Percentiles rank a stretch among this genome's conserved stretches.
phyloP scores from a whole-genome alignment of 1,140 invertebrate species.

The Calephelis virginiensis region DNA sequence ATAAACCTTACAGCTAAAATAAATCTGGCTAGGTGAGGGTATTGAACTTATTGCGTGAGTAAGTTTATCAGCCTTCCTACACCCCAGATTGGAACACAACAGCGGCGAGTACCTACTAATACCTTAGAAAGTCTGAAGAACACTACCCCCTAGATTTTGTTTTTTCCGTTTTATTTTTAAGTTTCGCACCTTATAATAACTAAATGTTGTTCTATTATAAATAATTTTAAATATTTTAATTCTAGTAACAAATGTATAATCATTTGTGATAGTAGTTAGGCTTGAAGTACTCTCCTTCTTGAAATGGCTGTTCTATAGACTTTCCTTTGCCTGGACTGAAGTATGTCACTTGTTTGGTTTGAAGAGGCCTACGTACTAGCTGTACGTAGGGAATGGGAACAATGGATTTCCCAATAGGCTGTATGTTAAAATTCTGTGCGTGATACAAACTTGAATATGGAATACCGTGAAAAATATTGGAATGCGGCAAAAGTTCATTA shows the following conservation, averaged over 20 bases:
- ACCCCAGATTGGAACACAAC: too few species aligned
- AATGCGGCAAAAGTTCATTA: slow-evolving; percentile 51
- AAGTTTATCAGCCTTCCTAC: too few species aligned
- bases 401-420: slow-evolving; percentile 12
- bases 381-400: slow-evolving; percentile 4
- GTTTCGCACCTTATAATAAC: too few species aligned
- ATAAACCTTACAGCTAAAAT: too few species aligned
- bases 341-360: slow-evolving; percentile 23
- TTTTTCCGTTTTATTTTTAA: too few species aligned
- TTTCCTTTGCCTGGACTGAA: slow-evolving; percentile 37
- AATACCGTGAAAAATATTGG: not conserved
- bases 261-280: slow-evolving; percentile 34
- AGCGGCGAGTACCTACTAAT: too few species aligned
- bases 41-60: too few species aligned
- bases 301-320: slow-evolving; percentile 26
- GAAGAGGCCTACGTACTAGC: not conserved
- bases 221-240: too few species aligned
- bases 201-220: too few species aligned
- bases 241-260: not conserved
- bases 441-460: slow-evolving; percentile 22
- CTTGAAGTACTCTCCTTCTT: slow-evolving; percentile 38
- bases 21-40: too few species aligned
- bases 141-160: too few species aligned
- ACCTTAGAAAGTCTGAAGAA: too few species aligned
- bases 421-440: slow-evolving; percentile 11